These are phyloP conservation scores for Emydura subglobosa DNA, from an alignment of 2,113 vertebrate species.

Conservation along the genomic window DNA sequence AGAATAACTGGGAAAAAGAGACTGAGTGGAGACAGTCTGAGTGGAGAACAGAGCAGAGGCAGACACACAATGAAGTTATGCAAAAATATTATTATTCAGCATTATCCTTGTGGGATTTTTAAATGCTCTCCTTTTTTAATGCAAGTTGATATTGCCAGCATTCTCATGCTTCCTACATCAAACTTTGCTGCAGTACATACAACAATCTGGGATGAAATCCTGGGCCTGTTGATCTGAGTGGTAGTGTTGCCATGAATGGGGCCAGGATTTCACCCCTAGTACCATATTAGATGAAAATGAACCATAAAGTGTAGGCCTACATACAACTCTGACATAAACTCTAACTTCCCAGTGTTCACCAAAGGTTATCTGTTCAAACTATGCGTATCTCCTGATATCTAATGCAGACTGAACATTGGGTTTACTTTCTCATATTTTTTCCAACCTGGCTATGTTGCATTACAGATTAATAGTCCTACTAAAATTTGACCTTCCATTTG, in stretches of 20 bases:
- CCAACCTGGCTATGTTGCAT: conserved; percentile 67
- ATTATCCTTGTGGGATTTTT: background rate
- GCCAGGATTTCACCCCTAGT: conserved; percentile 10
- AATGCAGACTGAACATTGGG: conserved; percentile 66
- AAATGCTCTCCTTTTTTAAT: background rate
- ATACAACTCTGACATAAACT: conserved; percentile 53
- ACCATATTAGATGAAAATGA: conserved; percentile 31
- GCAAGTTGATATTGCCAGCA: background rate
- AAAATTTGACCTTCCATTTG: conserved; percentile 74
- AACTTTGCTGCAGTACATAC: background rate
- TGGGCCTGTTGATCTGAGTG: conserved; percentile 26
- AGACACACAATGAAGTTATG: conserved; percentile 20
- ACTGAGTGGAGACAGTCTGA: background rate
- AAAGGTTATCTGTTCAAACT: conserved; percentile 68
- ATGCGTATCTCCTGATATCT: conserved; percentile 72
- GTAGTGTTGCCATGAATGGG: conserved; percentile 47
- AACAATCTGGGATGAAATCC: conserved; percentile 33
- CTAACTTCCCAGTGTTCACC: conserved; percentile 58
- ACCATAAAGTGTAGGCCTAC: conserved; percentile 8
- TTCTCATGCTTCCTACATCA: background rate
- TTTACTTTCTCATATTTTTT: conserved; percentile 74
- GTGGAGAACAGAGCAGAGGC: background rate
- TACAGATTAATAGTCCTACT: conserved; percentile 70
- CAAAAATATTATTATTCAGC: conserved; percentile 9
- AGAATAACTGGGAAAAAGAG: conserved; percentile 37